Evolutionary conservation across 2,888 invertebrate genomes (phyloP), one percentile per base, ranked within the genome.

Genomic region (Ditylenchus weischeri): DNA sequence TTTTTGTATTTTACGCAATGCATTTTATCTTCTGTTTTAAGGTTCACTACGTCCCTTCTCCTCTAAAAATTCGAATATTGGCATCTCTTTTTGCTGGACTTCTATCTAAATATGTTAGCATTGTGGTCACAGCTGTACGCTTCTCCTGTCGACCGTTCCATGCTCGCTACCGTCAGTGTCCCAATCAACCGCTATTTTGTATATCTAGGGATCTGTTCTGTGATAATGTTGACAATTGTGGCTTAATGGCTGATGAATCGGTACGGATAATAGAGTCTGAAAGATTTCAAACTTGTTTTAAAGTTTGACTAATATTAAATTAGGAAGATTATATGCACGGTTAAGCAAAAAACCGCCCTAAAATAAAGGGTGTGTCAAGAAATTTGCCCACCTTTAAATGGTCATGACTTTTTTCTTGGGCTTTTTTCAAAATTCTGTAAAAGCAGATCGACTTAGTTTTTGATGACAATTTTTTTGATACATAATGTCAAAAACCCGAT

Each of bases 181-280:
- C 74, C n/a, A 76, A 76, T 50, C 64, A 72, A 11, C 69, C 64
- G 19, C 54, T 61, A 8, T 75, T 74, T 54, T 74, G 74, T 62
- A 71, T 74, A 48, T 49, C 67, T 10, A 49, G 64, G 15, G 18
- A n/a, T n/a, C 57, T 74, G 38, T 74, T 74, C 59, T 74, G 74
- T 51, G 76, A 74, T 51, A 54, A 64, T 29, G 48, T 71, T 35
- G 75, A 76, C 64, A 74, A 74, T 62, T 74, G 74, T 58, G 75
- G 75, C 11, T 21, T 76, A 18, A 62, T 61, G 48, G 49, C 59
- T 18, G 74, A 74, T 64, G 74, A 74, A 64, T 29, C 54, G 54
- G 74, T 76, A 61, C 5, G 21, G 18, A 50, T 50, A 50, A 21
- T 6, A 18, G 6, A 50, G 6, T 18, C 5, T 19, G 21, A 18